A percentile compares a stretch with the other conserved stretches of the same genome.
These are phyloP conservation scores for Larimichthys polyactis DNA, from an alignment of 2,113 vertebrate species.

Conservation along the genomic window DNA sequence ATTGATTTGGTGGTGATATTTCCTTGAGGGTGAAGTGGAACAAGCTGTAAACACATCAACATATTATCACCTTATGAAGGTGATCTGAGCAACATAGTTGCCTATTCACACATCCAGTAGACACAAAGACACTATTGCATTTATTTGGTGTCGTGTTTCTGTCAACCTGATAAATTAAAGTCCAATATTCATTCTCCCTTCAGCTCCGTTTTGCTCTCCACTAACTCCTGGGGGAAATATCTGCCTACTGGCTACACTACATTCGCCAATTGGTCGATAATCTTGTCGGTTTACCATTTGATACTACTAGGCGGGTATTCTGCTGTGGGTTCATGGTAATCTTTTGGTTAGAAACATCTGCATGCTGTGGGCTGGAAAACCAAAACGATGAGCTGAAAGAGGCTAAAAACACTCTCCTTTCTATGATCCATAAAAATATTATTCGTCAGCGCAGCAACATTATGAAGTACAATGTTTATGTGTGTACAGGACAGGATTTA, in stretches of 20 bases:
- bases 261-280: background rate
- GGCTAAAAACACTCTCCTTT: background rate
- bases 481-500: background rate
- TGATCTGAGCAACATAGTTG: background rate
- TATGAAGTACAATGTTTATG: background rate
- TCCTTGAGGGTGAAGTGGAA: background rate
- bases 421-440: background rate
- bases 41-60: background rate
- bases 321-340: background rate
- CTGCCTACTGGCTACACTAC: background rate
- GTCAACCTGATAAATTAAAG: background rate
- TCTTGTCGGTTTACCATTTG: background rate
- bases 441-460: background rate
- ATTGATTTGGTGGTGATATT: background rate
- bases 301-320: background rate
- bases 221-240: background rate
- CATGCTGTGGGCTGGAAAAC: background rate
- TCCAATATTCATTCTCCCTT: background rate
- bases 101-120: background rate
- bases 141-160: conserved; percentile 7
- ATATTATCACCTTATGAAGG: background rate
- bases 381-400: background rate
- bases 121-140: background rate
- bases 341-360: background rate
- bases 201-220: background rate